Conservation (phyloP, 2,113 vertebrate genomes). For the Eupsittula cactorum region DNA sequence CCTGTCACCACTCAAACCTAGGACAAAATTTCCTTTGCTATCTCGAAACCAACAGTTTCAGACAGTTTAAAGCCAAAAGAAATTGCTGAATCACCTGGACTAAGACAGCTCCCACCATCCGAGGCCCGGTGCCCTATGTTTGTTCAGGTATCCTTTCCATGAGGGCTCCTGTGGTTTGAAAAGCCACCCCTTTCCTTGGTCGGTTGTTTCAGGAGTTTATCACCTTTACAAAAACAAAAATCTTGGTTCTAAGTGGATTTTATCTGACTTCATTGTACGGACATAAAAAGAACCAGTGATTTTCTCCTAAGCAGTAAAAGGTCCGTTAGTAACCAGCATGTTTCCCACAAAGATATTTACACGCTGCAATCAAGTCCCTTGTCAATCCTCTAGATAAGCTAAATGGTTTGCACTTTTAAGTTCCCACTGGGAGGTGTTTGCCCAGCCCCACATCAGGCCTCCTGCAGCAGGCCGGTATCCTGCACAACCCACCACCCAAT, state of each 20-base stretch:
- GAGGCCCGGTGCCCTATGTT: not conserved
- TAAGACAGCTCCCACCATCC: rapidly evolving
- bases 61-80: not conserved
- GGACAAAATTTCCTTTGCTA: not conserved
- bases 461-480: not conserved
- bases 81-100: not conserved
- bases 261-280: constrained; percentile 51
- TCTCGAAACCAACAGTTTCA: rapidly evolving
- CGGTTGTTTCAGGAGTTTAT: constrained; percentile 5
- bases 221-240: constrained; percentile 14
- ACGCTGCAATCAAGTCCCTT: constrained; percentile 40
- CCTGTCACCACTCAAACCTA: not conserved
- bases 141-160: not conserved
- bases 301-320: constrained; percentile 53
- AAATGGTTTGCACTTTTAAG: constrained; percentile 29
- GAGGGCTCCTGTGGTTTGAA: not conserved
- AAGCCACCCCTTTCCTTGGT: not conserved
- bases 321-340: constrained; percentile 4
- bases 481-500: not conserved
- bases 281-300: constrained; percentile 47
- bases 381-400: constrained; percentile 62
- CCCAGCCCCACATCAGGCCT: constrained; percentile 6
- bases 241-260: constrained; percentile 45
- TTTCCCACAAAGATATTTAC: constrained; percentile 57
- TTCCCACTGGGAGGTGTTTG: constrained; percentile 45